A percentile compares a stretch with the other conserved stretches of the same genome.
Evolutionary conservation across 2,797 vertebrate genomes (phyloP).

Genomic region (Poliocrania exsul): DNA sequence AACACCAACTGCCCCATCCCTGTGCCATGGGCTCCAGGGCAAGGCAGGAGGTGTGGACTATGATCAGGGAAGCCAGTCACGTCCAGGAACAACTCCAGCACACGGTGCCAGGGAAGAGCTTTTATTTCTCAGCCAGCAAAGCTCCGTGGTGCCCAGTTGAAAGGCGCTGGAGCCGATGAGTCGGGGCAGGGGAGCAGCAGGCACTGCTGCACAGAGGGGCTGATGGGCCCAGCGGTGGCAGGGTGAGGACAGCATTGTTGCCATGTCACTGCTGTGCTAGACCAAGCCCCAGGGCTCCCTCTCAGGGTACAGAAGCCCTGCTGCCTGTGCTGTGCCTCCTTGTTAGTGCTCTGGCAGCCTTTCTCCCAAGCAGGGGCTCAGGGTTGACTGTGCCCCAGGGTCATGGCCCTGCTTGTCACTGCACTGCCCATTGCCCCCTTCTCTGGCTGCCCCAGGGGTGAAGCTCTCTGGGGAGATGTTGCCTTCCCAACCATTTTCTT

Average conservation of each 20-base stretch:
- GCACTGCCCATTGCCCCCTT: background rate
- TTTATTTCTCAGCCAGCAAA: constrained; percentile 50
- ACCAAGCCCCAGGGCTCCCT: background rate
- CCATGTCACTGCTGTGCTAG: background rate
- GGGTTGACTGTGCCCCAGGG: background rate
- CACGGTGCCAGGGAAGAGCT: background rate
- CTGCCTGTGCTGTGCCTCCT: background rate
- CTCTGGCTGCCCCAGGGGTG: background rate
- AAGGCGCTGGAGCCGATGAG: background rate
- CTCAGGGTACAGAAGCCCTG: background rate
- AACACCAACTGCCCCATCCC: background rate
- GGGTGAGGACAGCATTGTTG: background rate
- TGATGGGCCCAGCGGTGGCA: fast-evolving
- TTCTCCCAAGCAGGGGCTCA: background rate
- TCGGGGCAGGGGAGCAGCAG: background rate
- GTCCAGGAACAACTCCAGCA: background rate
- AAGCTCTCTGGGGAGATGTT: background rate
- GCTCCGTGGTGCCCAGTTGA: background rate
- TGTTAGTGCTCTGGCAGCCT: background rate
- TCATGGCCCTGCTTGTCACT: fast-evolving
- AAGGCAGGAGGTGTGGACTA: background rate
- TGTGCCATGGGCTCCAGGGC: background rate
- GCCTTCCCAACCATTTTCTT: background rate
- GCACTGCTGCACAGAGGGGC: background rate
- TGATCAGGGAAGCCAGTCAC: background rate